Conservation (phyloP, 1,140 invertebrate species). For the Drosophila willistoni region DNA sequence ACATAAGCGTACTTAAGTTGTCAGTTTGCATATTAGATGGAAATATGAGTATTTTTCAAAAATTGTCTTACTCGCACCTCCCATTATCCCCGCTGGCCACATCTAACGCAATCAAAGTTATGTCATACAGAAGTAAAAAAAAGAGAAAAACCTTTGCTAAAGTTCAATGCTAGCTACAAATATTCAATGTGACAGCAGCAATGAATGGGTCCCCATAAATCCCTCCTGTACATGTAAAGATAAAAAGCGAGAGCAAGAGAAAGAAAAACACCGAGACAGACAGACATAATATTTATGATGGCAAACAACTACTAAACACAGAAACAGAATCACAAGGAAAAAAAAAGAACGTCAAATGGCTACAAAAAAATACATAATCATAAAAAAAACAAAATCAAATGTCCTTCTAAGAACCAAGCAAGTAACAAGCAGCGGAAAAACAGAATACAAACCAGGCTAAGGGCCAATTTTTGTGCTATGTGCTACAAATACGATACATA, state of each 20-base stretch:
- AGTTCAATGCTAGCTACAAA: slow-evolving; percentile 27
- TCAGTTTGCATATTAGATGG: slow-evolving; percentile 73
- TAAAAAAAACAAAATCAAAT: slow-evolving; percentile 51
- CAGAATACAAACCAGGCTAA: slow-evolving; percentile 16
- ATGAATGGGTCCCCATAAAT: slow-evolving; percentile 49
- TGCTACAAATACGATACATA: neutral
- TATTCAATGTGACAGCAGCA: slow-evolving; percentile 18
- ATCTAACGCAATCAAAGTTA: slow-evolving; percentile 71
- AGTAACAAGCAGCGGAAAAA: slow-evolving; percentile 5
- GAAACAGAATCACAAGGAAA: slow-evolving; percentile 14
- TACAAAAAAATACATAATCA: slow-evolving; percentile 53
- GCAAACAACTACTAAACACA: slow-evolving; percentile 43
- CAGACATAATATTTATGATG: slow-evolving; percentile 74
- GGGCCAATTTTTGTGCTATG: slow-evolving; percentile 32
- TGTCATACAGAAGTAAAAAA: slow-evolving; percentile 51
- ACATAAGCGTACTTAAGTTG: slow-evolving; percentile 79
- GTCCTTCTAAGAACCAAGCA: slow-evolving; percentile 47
- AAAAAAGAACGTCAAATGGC: slow-evolving; percentile 42
- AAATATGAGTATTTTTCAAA: slow-evolving; percentile 31
- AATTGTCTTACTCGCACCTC: slow-evolving; percentile 22
- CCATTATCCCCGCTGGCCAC: neutral
- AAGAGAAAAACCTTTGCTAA: slow-evolving; percentile 17
- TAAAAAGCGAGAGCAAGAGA: slow-evolving; percentile 30
- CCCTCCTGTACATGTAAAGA: slow-evolving; percentile 50
- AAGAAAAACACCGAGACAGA: neutral